Percentiles rank a stretch among this genome's conserved stretches.
phyloP scores from a whole-genome alignment of 2,797 vertebrate genomes.

The Oreortyx pictus region DNA sequence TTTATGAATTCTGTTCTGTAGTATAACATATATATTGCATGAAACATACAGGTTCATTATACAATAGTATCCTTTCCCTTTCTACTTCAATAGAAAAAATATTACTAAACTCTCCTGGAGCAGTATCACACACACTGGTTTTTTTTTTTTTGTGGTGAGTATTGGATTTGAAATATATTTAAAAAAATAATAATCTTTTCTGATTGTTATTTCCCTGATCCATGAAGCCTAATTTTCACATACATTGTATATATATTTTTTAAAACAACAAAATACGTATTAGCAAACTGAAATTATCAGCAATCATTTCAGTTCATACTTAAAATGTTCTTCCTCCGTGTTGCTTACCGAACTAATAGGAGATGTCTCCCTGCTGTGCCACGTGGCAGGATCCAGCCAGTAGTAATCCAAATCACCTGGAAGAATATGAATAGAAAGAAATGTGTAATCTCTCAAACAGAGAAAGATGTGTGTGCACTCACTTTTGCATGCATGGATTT shows the following conservation, averaged over 20 bases:
- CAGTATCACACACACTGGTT: not conserved
- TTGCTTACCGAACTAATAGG: slow-evolving; percentile 85
- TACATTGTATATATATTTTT: not conserved
- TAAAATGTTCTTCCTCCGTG: not conserved
- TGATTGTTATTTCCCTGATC: not conserved
- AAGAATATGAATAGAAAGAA: slow-evolving; percentile 54
- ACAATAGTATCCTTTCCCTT: not conserved
- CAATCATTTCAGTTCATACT: not conserved
- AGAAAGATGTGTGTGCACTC: not conserved
- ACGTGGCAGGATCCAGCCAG: slow-evolving; percentile 94
- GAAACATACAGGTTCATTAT: not conserved
- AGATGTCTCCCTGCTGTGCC: slow-evolving; percentile 93
- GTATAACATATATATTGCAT: not conserved
- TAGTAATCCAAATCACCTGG: slow-evolving; percentile 98
- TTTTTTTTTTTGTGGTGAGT: not conserved
- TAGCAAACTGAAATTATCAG: not conserved
- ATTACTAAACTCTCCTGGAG: not conserved
- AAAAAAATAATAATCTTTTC: not conserved
- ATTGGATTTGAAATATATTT: not conserved
- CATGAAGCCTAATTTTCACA: not conserved
- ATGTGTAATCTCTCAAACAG: slow-evolving; percentile 53
- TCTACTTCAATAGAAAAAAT: not conserved
- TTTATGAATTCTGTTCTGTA: not conserved
- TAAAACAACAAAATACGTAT: not conserved
- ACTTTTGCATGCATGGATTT: not conserved